phyloP scores from a whole-genome alignment of 1,140 invertebrate genomes.

The Tribolium castaneum region DNA sequence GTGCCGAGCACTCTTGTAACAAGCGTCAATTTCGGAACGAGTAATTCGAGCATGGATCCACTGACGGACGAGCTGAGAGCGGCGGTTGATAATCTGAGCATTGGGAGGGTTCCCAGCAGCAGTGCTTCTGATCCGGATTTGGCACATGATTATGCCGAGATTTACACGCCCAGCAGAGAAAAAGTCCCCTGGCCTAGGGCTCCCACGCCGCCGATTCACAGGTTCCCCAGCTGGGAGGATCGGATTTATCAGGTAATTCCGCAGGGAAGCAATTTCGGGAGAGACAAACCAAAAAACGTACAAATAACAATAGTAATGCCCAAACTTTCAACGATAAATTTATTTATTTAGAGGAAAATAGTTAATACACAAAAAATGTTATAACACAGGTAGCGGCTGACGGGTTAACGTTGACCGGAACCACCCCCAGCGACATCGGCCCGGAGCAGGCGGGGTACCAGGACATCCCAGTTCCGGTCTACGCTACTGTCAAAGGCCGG shows the following conservation, averaged over 20 bases:
- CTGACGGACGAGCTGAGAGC: slow-evolving; percentile 67
- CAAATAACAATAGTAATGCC: no score
- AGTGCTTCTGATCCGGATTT: slow-evolving; percentile 75
- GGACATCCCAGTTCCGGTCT: slow-evolving; percentile 92
- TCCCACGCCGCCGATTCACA: slow-evolving; percentile 89
- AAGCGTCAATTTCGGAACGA: slow-evolving; percentile 57
- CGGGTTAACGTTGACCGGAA: slow-evolving; percentile 72
- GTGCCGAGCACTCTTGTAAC: slow-evolving; percentile 64
- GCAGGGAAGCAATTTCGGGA: no score
- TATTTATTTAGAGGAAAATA: no score
- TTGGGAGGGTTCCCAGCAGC: slow-evolving; percentile 65
- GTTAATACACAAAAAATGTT: no score
- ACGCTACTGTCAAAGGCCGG: slow-evolving; percentile 94
- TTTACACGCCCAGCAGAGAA: slow-evolving; percentile 92
- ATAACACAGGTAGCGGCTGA: slow-evolving; percentile 82
- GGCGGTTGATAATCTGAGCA: slow-evolving; percentile 68
- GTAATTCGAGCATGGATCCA: slow-evolving; percentile 67
- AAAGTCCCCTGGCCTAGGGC: slow-evolving; percentile 71
- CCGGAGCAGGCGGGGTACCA: slow-evolving; percentile 77
- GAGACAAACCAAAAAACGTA: no score
- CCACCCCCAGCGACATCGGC: slow-evolving; percentile 63
- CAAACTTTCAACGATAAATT: no score
- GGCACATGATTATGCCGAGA: slow-evolving; percentile 91
- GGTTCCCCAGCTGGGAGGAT: slow-evolving; percentile 92
- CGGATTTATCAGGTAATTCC: slow-evolving; percentile 83